Conservation (phyloP, 2,113 vertebrate genomes). For the Nycticryphes semicollaris region DNA sequence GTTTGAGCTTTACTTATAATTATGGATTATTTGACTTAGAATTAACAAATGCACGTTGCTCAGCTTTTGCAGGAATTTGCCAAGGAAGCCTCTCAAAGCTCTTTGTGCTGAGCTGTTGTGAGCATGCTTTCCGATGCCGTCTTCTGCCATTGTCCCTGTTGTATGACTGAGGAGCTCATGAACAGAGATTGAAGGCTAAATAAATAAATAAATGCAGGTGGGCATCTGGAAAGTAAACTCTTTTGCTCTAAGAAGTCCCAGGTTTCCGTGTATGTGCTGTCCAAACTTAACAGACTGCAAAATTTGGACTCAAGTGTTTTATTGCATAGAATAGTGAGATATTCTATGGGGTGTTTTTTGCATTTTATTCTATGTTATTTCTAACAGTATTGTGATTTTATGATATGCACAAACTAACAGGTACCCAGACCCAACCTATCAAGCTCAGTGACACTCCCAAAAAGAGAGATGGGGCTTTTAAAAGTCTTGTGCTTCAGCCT, state of each 20-base stretch:
- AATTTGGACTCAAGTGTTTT: neutral
- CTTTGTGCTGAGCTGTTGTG: neutral
- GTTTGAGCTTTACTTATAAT: slow-evolving; percentile 5
- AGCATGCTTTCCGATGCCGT: neutral
- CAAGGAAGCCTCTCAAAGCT: neutral
- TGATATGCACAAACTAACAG: neutral
- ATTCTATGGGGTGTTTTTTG: too few species aligned
- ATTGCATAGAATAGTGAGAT: neutral
- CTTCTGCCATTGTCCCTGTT: neutral
- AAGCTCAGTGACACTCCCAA: neutral
- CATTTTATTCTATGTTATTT: neutral
- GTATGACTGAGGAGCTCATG: accelerated
- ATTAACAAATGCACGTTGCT: neutral
- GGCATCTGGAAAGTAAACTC: neutral
- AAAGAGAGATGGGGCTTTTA: too few species aligned
- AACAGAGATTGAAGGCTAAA: neutral
- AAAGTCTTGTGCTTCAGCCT: neutral
- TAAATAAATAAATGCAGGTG: neutral
- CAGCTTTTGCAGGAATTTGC: neutral
- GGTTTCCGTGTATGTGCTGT: accelerated
- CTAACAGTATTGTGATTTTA: neutral
- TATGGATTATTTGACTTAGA: neutral
- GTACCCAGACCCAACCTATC: neutral
- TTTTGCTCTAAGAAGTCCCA: neutral
- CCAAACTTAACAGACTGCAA: neutral